phyloP scores from a whole-genome alignment of 2,113 vertebrate genomes.

The Scophthalmus maximus region DNA sequence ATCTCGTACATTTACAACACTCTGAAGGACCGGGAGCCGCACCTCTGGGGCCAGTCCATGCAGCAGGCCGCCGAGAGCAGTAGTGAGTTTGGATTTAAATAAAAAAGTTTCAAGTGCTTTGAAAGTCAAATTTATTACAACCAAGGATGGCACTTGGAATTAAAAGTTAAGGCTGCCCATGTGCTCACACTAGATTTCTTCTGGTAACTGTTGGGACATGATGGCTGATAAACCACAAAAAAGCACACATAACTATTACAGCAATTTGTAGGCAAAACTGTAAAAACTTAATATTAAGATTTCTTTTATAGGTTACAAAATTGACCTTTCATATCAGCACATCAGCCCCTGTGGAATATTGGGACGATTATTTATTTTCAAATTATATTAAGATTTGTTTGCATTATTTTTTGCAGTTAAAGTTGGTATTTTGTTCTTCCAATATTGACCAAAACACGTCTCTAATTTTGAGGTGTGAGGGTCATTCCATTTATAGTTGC shows the following conservation, averaged over 20 bases:
- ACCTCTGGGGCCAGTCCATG: conserved; percentile 93
- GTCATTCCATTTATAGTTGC: background rate
- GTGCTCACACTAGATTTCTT: background rate
- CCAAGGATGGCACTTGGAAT: too few relatives aligned
- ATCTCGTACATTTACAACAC: conserved; percentile 90
- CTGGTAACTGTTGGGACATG: background rate
- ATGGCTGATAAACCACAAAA: conserved; percentile 2
- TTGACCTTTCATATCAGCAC: too few relatives aligned
- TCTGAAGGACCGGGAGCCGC: conserved; percentile 85
- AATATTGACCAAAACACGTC: too few relatives aligned
- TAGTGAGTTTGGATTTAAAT: conserved; percentile 80
- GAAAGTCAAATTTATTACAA: too few relatives aligned
- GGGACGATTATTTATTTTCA: too few relatives aligned
- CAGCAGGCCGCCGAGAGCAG: conserved; percentile 89
- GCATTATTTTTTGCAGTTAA: background rate
- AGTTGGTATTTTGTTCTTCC: too few relatives aligned
- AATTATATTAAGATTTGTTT: too few relatives aligned
- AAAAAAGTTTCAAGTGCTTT: background rate
- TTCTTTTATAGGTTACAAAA: background rate
- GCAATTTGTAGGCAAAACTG: background rate
- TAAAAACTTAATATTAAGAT: background rate
- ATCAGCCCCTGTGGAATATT: too few relatives aligned
- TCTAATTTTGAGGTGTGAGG: too few relatives aligned
- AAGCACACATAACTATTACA: background rate
- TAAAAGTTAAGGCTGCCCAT: background rate